Conservation (phyloP, 2,888 invertebrate genomes). For the Apamea sordens region DNA sequence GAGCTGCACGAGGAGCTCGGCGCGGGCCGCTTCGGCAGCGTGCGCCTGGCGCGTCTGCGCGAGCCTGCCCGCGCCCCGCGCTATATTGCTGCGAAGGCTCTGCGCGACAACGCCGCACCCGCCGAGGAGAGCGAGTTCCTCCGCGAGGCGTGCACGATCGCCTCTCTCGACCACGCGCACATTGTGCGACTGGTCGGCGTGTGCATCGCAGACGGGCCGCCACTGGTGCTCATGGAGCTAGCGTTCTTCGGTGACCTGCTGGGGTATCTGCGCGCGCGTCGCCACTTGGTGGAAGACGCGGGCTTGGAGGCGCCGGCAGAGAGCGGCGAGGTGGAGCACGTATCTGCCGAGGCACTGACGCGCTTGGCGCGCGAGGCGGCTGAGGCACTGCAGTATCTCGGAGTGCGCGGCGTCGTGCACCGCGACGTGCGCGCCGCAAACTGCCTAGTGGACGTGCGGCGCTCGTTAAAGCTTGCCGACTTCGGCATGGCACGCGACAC, state of each 20-base stretch:
- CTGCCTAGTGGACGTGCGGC: slow-evolving; percentile 93
- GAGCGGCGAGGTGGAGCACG: slow-evolving; percentile 86
- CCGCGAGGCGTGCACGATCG: slow-evolving; percentile 97
- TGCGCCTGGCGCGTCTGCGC: slow-evolving; percentile 74
- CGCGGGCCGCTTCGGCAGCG: slow-evolving; percentile 79
- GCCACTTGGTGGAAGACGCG: slow-evolving; percentile 93
- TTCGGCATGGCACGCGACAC: slow-evolving; percentile 96
- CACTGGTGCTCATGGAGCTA: slow-evolving; percentile 97
- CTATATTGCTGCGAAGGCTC: slow-evolving; percentile 95
- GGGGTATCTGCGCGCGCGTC: slow-evolving; percentile 92
- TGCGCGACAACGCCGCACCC: slow-evolving; percentile 93
- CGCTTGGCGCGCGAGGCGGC: slow-evolving; percentile 66
- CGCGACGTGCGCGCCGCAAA: slow-evolving; percentile 95
- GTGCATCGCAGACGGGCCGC: slow-evolving; percentile 93
- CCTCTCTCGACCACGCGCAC: slow-evolving; percentile 95
- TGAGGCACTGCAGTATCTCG: slow-evolving; percentile 89
- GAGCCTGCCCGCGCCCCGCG: slow-evolving; percentile 76
- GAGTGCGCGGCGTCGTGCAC: slow-evolving; percentile 93
- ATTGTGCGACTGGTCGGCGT: slow-evolving; percentile 95
- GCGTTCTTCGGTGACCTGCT: slow-evolving; percentile 97
- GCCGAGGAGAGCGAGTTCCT: slow-evolving; percentile 93
- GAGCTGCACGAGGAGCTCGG: slow-evolving; percentile 76
- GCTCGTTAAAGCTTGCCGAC: slow-evolving; percentile 94
- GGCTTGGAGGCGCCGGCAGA: slow-evolving; percentile 85
- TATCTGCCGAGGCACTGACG: slow-evolving; percentile 76